Percentiles rank a stretch among this genome's conserved stretches.
Conservation (phyloP, 1,140 invertebrate species). For the Subanguina moxae region DNA sequence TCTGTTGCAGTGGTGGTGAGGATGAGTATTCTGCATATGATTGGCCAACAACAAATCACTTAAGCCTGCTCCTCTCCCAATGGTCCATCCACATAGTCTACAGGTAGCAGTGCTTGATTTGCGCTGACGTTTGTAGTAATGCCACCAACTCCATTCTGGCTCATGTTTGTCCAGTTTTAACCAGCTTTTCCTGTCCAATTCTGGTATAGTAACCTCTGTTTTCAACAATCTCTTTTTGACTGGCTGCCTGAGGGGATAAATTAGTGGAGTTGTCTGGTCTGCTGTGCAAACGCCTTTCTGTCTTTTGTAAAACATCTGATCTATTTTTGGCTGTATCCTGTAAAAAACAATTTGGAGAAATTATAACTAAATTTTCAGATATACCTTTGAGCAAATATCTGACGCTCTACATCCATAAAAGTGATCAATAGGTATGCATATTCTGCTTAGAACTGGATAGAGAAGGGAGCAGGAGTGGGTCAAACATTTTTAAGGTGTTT, state of each 20-base stretch:
- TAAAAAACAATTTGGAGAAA: too few relatives aligned
- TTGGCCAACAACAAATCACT: not conserved
- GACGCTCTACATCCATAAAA: too few relatives aligned
- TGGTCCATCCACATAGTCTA: not conserved
- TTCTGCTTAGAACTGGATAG: too few relatives aligned
- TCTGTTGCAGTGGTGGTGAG: not conserved
- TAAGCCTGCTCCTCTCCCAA: not conserved
- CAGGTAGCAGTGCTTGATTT: not conserved
- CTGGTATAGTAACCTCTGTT: not conserved
- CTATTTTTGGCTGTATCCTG: not conserved
- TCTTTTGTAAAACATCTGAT: not conserved
- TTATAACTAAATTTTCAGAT: too few relatives aligned
- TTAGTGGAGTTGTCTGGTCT: not conserved
- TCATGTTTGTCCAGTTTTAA: conserved; percentile 1
- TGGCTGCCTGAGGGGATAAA: too few relatives aligned
- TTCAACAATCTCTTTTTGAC: not conserved
- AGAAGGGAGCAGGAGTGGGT: too few relatives aligned
- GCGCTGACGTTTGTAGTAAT: not conserved
- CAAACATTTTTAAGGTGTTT: too few relatives aligned
- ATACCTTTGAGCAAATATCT: too few relatives aligned
- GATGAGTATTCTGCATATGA: not conserved
- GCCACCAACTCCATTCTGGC: not conserved
- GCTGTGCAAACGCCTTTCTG: not conserved
- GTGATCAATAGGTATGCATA: too few relatives aligned
- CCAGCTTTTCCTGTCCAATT: not conserved